Percentiles rank a stretch among this genome's conserved stretches.
phyloP scores from a whole-genome alignment of 2,888 invertebrate genomes.

The Pimpla rufipes region DNA sequence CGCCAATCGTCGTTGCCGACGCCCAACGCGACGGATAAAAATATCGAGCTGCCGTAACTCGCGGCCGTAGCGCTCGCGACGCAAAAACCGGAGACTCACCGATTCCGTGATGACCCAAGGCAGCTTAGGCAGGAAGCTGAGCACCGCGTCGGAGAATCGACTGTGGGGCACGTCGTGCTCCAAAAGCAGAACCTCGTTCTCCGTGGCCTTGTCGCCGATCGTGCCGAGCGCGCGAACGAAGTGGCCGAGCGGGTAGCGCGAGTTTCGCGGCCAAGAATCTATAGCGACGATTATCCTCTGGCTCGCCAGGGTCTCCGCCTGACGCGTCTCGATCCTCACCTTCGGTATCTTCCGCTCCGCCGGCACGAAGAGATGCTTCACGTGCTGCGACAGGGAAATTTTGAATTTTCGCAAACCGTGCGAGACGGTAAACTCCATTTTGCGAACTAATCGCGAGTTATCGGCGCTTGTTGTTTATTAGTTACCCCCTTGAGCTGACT shows the following conservation, averaged over 20 bases:
- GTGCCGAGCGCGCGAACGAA: slow-evolving; percentile 97
- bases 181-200: slow-evolving; percentile 97
- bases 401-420: slow-evolving; percentile 58
- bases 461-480: slow-evolving; percentile 18
- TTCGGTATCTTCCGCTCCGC: slow-evolving; percentile 97
- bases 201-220: slow-evolving; percentile 97
- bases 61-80: slow-evolving; percentile 28
- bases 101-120: slow-evolving; percentile 96
- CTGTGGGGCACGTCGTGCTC: slow-evolving; percentile 99
- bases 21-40: background rate
- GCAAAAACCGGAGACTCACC: slow-evolving; percentile 85
- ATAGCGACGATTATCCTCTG: slow-evolving; percentile 98
- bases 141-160: slow-evolving; percentile 97
- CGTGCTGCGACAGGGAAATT: slow-evolving; percentile 79
- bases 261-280: slow-evolving; percentile 98
- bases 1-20: background rate
- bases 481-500: slow-evolving; percentile 89
- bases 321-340: slow-evolving; percentile 97
- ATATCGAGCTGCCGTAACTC: slow-evolving; percentile 38
- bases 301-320: slow-evolving; percentile 91
- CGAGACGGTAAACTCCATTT: slow-evolving; percentile 48
- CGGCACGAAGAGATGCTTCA: slow-evolving; percentile 95
- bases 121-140: slow-evolving; percentile 94
- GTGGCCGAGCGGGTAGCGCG: slow-evolving; percentile 97
- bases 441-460: background rate